phyloP scores from a whole-genome alignment of 2,888 invertebrate species.

The Hyles lineata region DNA sequence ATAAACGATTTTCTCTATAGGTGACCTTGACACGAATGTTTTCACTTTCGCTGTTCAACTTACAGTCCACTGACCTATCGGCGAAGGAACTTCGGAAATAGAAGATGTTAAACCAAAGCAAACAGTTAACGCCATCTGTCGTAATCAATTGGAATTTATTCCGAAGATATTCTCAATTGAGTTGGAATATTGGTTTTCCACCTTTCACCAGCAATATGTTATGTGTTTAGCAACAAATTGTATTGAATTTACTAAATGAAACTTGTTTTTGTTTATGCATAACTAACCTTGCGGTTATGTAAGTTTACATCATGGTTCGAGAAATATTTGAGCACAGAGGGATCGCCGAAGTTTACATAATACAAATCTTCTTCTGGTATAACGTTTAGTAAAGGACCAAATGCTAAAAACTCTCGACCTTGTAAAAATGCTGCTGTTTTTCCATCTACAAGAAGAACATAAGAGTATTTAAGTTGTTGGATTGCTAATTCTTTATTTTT shows the following conservation, averaged over 20 bases:
- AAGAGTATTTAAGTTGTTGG: no score
- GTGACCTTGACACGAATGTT: constrained; percentile 6
- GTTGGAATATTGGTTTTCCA: no score
- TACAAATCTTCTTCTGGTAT: constrained; percentile 79
- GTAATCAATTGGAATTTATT: neutral
- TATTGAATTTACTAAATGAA: neutral
- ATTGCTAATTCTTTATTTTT: no score
- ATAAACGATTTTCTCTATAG: neutral
- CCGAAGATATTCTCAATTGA: no score
- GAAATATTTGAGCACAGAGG: constrained; percentile 70
- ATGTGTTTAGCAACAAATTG: neutral
- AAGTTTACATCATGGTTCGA: constrained; percentile 57
- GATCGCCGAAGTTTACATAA: constrained; percentile 74
- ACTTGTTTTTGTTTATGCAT: neutral
- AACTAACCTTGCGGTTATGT: constrained; percentile 68
- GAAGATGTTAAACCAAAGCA: neutral
- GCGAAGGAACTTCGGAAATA: neutral
- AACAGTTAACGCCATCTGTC: constrained; percentile 3
- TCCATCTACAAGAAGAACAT: constrained; percentile 64
- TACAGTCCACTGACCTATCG: neutral
- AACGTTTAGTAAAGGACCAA: constrained; percentile 65
- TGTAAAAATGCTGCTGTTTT: constrained; percentile 75
- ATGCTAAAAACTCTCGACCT: constrained; percentile 71
- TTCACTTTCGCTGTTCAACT: neutral
- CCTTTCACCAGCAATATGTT: no score